Evolutionary conservation across 1,140 invertebrate species (phyloP), one percentile per base, ranked within the genome.

Genomic region (Hyphantria cunea): DNA sequence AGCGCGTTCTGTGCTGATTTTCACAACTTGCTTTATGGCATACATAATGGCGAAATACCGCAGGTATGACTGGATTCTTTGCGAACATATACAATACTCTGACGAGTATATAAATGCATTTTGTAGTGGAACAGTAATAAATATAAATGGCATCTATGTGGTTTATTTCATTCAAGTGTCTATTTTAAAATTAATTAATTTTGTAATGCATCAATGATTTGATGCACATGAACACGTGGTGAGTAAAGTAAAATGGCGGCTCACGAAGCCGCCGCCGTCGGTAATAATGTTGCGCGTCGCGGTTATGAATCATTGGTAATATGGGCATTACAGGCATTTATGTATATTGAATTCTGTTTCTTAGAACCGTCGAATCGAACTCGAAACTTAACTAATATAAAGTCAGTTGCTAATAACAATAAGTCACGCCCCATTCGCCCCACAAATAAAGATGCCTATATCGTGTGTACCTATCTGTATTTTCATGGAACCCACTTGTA

Each of bases 211-310:
- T 55, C 51, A 56, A 53, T 68, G 69, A 73, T 72, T 78, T 54
- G 53, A 73, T 82, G 74, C 74, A 78, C 68, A 75, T 64, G 71
- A 86, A 80, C 86, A 89, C 86, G 84, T 89, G 86, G 80, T 87
- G 73, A 63, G 71, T 82, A 68, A 82, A 82, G 73, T 79, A 89
- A 89, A 82, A 89, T 89, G 86, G 86, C 86, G 82, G 79, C 83
- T 68, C 68, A 63, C 70, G 72, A 58, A 62, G 68, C 37, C 52
- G 58, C 63, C 55, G 59, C 59, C 66, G 50, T 49, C 32, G 50
- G 17, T 13, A 11, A 49, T 44, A 42, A 15, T 32, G 49, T 44
- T 37, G 68, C 68, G 64, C 70, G 70, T 60, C 73, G 66, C 70
- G 52, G 53, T 64, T 61, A 58, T 75, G 73, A 75, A 70, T 75